Conservation (phyloP, 2,888 invertebrate species). For the Molanna angustata region DNA sequence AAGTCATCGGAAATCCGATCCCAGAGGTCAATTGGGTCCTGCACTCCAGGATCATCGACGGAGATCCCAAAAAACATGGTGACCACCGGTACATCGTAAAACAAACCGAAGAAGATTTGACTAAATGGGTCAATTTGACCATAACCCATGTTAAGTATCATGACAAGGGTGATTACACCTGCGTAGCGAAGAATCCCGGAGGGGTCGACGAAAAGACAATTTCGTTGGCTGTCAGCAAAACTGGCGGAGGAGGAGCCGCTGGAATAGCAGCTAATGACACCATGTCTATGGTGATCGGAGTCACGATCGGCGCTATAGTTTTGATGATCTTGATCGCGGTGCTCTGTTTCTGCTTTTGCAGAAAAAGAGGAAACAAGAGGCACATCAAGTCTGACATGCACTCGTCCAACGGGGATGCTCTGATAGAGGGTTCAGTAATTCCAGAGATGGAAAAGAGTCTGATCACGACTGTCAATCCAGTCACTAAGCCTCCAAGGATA, state of each 20-base stretch:
- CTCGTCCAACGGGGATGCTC: conserved; percentile 64
- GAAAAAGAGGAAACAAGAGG: conserved; percentile 51
- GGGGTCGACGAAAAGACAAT: conserved; percentile 76
- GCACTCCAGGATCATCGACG: conserved; percentile 61
- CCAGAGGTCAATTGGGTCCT: conserved; percentile 75
- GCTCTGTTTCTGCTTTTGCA: conserved; percentile 59
- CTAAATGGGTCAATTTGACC: conserved; percentile 67
- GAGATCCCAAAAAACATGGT: conserved; percentile 49
- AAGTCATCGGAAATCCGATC: conserved; percentile 70
- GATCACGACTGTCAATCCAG: conserved; percentile 80
- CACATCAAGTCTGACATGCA: conserved; percentile 59
- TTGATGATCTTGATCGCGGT: conserved; percentile 51
- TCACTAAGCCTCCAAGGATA: conserved; percentile 77
- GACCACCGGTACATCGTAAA: conserved; percentile 51
- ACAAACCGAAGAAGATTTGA: conserved; percentile 48
- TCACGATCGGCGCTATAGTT: conserved; percentile 50
- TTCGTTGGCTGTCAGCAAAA: conserved; percentile 54
- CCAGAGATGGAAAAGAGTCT: conserved; percentile 84
- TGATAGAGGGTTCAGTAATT: conserved; percentile 72
- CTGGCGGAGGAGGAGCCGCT: conserved; percentile 42
- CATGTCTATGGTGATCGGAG: conserved; percentile 54
- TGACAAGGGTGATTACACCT: conserved; percentile 73
- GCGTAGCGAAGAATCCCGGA: conserved; percentile 78
- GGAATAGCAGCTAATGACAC: conserved; percentile 54
- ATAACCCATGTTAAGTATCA: conserved; percentile 59